Evolutionary conservation across 2,888 invertebrate species (phyloP).

Genomic region (Mythimna impura): DNA sequence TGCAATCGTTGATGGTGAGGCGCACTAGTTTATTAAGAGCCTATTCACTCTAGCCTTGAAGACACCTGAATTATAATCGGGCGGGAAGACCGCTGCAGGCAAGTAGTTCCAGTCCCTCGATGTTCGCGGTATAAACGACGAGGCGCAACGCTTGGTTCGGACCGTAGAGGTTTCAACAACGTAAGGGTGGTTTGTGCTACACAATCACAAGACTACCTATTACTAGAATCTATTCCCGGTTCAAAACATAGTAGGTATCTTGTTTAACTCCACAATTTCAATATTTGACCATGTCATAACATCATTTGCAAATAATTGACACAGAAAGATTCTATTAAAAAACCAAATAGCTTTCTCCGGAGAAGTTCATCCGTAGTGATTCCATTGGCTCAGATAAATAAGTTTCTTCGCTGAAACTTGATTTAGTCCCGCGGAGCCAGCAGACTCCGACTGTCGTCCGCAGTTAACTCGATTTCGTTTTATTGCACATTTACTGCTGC

Average conservation of each 20-base stretch:
- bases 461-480: constrained; percentile 65
- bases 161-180: no score
- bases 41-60: no score
- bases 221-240: neutral
- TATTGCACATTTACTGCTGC: constrained; percentile 63
- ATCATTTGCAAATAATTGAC: constrained; percentile 12
- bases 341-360: constrained; percentile 51
- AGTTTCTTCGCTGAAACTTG: constrained; percentile 63
- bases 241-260: neutral
- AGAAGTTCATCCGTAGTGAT: constrained; percentile 54
- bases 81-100: no score
- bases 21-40: no score
- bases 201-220: neutral
- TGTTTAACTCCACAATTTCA: neutral
- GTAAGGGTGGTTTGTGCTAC: no score
- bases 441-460: constrained; percentile 54
- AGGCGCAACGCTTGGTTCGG: no score
- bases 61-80: no score
- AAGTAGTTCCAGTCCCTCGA: no score
- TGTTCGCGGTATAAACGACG: no score
- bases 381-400: constrained; percentile 66
- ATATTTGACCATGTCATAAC: neutral
- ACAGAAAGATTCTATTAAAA: constrained; percentile 30
- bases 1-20: no score
- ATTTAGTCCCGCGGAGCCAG: constrained; percentile 56